phyloP scores from a whole-genome alignment of 2,888 invertebrate species.

The Sabatieria punctata region DNA sequence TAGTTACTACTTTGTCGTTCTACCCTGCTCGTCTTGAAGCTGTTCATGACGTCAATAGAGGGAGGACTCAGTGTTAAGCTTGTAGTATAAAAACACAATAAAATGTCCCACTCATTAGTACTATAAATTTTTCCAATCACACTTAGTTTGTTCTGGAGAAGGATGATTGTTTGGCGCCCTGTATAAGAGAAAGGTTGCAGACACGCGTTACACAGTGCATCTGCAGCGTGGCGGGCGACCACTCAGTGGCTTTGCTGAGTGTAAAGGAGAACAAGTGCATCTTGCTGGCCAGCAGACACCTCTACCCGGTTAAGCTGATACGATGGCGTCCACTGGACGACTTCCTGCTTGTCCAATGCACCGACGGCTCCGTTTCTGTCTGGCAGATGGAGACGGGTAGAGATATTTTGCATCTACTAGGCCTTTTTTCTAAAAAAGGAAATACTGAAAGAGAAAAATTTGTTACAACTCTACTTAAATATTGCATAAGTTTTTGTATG shows the following conservation, averaged over 20 bases:
- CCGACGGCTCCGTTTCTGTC: conserved; percentile 91
- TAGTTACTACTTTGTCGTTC: too few relatives aligned
- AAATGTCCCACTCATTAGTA: too few relatives aligned
- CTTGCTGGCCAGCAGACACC: conserved; percentile 74
- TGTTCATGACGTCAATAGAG: too few relatives aligned
- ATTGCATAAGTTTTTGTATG: too few relatives aligned
- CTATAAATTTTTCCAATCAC: too few relatives aligned
- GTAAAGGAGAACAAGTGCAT: conserved; percentile 81
- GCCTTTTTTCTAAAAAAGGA: background rate
- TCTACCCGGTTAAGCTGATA: conserved; percentile 65
- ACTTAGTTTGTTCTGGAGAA: too few relatives aligned
- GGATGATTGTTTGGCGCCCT: too few relatives aligned
- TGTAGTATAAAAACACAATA: too few relatives aligned
- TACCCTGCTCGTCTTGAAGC: too few relatives aligned
- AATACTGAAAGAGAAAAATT: too few relatives aligned
- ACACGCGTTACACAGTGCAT: conserved; percentile 77
- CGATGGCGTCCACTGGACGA: conserved; percentile 60
- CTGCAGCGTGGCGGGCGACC: conserved; percentile 90
- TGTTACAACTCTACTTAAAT: too few relatives aligned
- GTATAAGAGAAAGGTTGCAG: conserved; percentile 47
- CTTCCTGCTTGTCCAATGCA: conserved; percentile 89
- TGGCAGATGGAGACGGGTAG: conserved; percentile 97
- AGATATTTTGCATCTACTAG: conserved; percentile 8
- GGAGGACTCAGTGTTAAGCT: too few relatives aligned
- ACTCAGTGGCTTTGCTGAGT: conserved; percentile 84